Percentiles rank a stretch among this genome's conserved stretches.
These are phyloP conservation scores for Metridium senile DNA, from an alignment of 92 coral and sea anemone species.

Conservation along the genomic window DNA sequence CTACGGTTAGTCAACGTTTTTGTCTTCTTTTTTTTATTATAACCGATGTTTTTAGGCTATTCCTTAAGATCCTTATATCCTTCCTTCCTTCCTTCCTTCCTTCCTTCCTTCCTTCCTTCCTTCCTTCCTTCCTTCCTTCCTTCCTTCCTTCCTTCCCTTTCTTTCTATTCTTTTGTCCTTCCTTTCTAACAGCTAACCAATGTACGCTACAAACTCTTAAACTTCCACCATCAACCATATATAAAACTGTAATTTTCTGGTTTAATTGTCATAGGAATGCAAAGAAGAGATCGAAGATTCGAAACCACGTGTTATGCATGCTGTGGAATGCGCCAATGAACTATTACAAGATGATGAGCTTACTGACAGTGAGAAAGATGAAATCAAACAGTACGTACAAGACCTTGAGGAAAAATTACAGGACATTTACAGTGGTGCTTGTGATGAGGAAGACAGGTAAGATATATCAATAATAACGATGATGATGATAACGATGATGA, in stretches of 20 bases:
- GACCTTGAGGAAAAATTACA: slow-evolving; percentile 21
- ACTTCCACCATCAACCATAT: too few species aligned
- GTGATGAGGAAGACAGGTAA: slow-evolving; percentile 29
- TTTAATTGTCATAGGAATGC: slow-evolving; percentile 4
- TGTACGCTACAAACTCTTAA: too few species aligned
- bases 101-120: slow-evolving; percentile 16
- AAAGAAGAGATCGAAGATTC: slow-evolving; percentile 49
- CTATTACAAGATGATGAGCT: slow-evolving; percentile 33
- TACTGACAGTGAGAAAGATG: slow-evolving; percentile 31
- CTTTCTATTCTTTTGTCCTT: slow-evolving; percentile 9
- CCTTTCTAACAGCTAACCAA: neutral
- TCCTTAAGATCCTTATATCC: neutral
- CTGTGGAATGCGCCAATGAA: slow-evolving; percentile 47
- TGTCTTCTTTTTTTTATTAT: neutral
- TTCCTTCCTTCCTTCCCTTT: slow-evolving; percentile 22
- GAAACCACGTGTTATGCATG: slow-evolving; percentile 41
- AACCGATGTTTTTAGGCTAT: neutral
- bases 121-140: slow-evolving; percentile 31
- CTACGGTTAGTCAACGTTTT: slow-evolving; percentile 14
- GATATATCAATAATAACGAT: neutral
- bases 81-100: slow-evolving; percentile 11
- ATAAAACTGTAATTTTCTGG: neutral
- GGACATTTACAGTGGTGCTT: slow-evolving; percentile 27
- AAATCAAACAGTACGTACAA: slow-evolving; percentile 19
- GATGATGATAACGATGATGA: too few species aligned